Base-by-base conservation (phyloP, 2,113 vertebrate genomes). In the Genyomyrus donnyi region DNA sequence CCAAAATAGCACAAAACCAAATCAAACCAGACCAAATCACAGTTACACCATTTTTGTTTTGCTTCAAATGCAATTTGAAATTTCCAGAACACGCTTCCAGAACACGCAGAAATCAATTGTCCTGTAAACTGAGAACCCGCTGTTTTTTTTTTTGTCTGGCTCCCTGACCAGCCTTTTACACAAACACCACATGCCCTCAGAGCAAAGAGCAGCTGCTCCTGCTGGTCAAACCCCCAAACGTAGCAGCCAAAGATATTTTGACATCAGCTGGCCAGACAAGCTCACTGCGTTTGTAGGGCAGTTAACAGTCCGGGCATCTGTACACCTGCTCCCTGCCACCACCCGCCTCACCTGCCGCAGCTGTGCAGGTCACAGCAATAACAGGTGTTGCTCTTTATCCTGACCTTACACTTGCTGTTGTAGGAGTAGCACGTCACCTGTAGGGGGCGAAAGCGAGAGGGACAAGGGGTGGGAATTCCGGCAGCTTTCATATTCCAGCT, bases 331-430 rank as follows among this genome's bases (percentile, higher is more conserved):
- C 48, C 5, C 53, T 24, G 2, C n/a, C 17, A 19, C 48, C 27
- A 49, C 70, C 17, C 9, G 11, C 56, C 96, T 97, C 94, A 98
- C 98, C 96, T 97, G 49, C 96, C 96, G 88, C 98, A 99, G 92
- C 95, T 94, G 93, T 97, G 97, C 62, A 99, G 95, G 93, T 99
- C 97, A 91, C 98, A 99, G 96, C 98, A 99, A 93, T 98, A 99
- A 92, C 98, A 99, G 0, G 97, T 98, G 93, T 98, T 97, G 92
- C 97, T 97, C 92, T 94, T 97, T 91, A 99, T 91, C 92, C 95
- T 97, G 91, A 99, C 91, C 90, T 94, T 95, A 91, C 98, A 99
- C 0, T 92, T 85, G 89, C 92, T 96, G 10, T 94, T 95, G 88
- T 93, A 93, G 0, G 95, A 95, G 42, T 93, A 95, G 91, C 98